Percentiles rank a stretch among this genome's conserved stretches.
Conservation (phyloP, 1,140 invertebrate genomes). For the Drosophila biarmipes region DNA sequence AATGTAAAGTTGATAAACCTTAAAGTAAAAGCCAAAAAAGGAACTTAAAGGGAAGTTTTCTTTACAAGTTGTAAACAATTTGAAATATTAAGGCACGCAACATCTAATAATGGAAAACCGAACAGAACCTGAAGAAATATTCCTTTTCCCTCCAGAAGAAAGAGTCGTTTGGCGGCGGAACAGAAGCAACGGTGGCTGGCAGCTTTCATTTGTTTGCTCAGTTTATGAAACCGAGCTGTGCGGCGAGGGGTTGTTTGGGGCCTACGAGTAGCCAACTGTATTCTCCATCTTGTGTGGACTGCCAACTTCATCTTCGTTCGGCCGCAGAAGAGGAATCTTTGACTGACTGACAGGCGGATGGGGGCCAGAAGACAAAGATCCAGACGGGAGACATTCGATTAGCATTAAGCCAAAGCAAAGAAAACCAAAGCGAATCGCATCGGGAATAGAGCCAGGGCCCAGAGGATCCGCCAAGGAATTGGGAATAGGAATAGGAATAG, state of each 20-base stretch:
- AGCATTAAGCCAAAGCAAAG: slow-evolving; percentile 66
- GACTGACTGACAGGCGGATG: slow-evolving; percentile 28
- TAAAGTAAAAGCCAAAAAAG: too few species aligned
- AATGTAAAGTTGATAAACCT: too few species aligned
- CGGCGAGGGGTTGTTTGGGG: slow-evolving; percentile 11
- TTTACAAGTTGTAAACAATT: neutral
- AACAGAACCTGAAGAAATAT: neutral
- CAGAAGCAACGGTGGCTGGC: slow-evolving; percentile 41
- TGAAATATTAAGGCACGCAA: slow-evolving; percentile 1
- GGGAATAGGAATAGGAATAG: neutral
- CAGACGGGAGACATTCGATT: slow-evolving; percentile 67
- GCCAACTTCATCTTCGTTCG: slow-evolving; percentile 74
- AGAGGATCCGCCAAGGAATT: slow-evolving; percentile 3
- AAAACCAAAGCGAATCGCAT: slow-evolving; percentile 31
- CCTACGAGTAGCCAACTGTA: neutral
- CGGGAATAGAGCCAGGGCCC: slow-evolving; percentile 9
- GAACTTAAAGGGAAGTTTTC: too few species aligned
- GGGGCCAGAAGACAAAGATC: slow-evolving; percentile 14
- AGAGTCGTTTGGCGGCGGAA: slow-evolving; percentile 5
- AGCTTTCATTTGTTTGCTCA: slow-evolving; percentile 74
- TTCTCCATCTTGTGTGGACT: slow-evolving; percentile 34
- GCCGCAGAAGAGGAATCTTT: slow-evolving; percentile 21
- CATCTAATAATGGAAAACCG: neutral
- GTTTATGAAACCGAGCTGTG: slow-evolving; percentile 63
- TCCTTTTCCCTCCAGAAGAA: neutral